Base-by-base conservation (phyloP, 2,797 vertebrate species). In the Sebastes minor region DNA sequence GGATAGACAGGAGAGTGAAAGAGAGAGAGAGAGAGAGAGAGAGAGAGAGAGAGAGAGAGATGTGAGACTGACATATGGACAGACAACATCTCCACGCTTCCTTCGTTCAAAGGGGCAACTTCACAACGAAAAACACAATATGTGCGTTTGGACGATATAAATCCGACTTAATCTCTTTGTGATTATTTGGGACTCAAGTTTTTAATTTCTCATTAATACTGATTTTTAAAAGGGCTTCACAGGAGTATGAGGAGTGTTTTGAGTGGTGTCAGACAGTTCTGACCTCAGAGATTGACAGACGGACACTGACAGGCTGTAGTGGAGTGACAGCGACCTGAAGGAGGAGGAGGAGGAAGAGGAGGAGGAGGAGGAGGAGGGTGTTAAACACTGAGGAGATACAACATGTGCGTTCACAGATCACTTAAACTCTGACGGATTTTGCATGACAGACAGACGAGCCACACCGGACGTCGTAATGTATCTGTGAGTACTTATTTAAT, bases 331-430 rank as follows among this genome's bases (percentile, higher is more conserved):
- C 32, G 57, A 86, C 74, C 76, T 77, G 78, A 80, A 56, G 30
- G 56, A 56, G 14, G 25, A 83, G 68, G 78, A 86, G 82, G 83
- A 86, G 83, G 82, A 83, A 28, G 10, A 78, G 67, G 67, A 78
- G 25, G 8, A 62, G 30, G 61, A 62, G 63, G 28, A 74, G 81
- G 76, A 78, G 78, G 74, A 83, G 78, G 82, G 78, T 28, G 22
- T 83, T 81, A 71, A 82, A 76, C 62, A 66, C 77, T 63, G 80
- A 87, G 84, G 78, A 84, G 75, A 89, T 53, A 75, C 81, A 89
- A 77, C 90, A 86, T 84, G 90, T 90, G 89, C 75, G n/a, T 71
- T 83, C 74, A 59, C 82, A 80, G 83, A 87, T 68, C 84, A 71
- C 71, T 86, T 32, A 6, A 78, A 81, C 84, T 82, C 53, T 76